Base-by-base conservation (phyloP, 2,888 invertebrate genomes). In the Archips xylosteana region DNA sequence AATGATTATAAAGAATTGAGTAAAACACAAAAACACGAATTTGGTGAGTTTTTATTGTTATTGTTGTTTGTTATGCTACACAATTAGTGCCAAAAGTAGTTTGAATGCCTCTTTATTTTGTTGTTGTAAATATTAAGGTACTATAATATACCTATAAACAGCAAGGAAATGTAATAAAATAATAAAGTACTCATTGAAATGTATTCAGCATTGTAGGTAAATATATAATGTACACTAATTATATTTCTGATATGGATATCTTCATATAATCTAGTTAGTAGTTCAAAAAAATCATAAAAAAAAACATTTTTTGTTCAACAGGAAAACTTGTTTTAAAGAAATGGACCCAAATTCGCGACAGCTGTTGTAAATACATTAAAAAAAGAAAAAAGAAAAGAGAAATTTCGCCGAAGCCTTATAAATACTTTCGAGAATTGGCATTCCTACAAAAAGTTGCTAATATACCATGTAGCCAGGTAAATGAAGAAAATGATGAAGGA, bases 341-440 rank as follows among this genome's bases (percentile, higher is more conserved):
- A 57, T 57, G 57, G 57, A 57, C 57, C 12, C 57, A 57, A 32
- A 57, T 23, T 57, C 57, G 57, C 12, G 57, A 57, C 5, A 57
- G 57, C 57, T 57, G 57, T 12, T 57, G 57, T 57, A 57, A 57
- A n/a, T 23, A 57, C 12, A 57, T 57, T 10, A 57, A 12, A 32
- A 57, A 57, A 12, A 57, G 32, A 12, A 57, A 32, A 32, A 57
- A 10, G 23, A 57, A 57, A 57, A 57, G 10, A 12, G 12, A 32
- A 0, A 3, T 9, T 12, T 4, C 4, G 3, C 4, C 57, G 32
- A 57, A 57, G 12, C 32, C 57, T 10, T 57, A 57, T 32, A 57
- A 32, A 57, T 57, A 57, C 32, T 57, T 32, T 57, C 4, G 32
- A 23, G 57, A 57, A 32, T 32, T 57, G 32, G 10, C 57, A 57